phyloP scores from a whole-genome alignment of 2,888 invertebrate species.

The Bugula neritina region DNA sequence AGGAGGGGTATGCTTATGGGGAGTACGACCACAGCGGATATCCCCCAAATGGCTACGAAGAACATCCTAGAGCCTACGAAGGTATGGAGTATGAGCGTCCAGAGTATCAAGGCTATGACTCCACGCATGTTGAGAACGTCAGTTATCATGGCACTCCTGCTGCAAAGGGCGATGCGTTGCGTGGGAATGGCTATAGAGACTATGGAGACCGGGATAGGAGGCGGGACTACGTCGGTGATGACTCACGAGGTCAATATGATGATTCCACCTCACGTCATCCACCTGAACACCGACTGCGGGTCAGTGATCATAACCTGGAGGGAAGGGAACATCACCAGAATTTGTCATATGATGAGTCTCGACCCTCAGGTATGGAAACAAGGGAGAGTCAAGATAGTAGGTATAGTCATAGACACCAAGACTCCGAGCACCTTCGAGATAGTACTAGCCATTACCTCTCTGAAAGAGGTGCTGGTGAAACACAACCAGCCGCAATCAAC shows the following conservation, averaged over 20 bases:
- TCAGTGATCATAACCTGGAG: too few relatives aligned
- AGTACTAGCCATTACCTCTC: not conserved
- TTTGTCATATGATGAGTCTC: too few relatives aligned
- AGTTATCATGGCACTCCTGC: not conserved
- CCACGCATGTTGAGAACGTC: not conserved
- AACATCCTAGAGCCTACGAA: too few relatives aligned
- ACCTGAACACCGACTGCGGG: too few relatives aligned
- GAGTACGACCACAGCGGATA: not conserved
- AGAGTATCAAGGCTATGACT: not conserved
- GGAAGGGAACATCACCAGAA: too few relatives aligned
- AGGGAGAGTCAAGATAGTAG: too few relatives aligned
- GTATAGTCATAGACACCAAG: constrained; percentile 1
- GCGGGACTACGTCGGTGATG: not conserved
- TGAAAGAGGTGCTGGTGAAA: not conserved
- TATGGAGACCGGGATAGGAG: not conserved
- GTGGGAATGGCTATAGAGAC: not conserved
- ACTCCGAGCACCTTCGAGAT: constrained; percentile 1
- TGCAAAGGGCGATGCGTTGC: too few relatives aligned
- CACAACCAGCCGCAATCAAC: not conserved
- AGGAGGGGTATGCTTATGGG: not conserved
- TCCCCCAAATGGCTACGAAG: not conserved
- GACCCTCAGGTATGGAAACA: too few relatives aligned
- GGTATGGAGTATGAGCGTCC: not conserved
- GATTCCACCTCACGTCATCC: not conserved
- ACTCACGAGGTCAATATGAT: not conserved